These are phyloP conservation scores for Neofelis nebulosa DNA, from an alignment of 2,113 vertebrate genomes.

Conservation along the genomic window DNA sequence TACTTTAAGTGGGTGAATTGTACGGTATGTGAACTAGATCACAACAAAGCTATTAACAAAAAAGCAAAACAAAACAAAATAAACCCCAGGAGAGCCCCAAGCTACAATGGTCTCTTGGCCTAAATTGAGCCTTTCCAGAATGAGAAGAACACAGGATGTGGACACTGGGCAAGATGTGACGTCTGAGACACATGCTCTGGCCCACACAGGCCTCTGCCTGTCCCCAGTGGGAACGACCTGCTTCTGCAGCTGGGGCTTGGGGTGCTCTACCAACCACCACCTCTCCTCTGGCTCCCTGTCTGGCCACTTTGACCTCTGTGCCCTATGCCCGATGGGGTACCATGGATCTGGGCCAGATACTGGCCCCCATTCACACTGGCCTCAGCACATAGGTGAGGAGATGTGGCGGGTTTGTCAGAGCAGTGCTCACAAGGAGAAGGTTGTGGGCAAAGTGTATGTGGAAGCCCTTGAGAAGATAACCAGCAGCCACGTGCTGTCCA, in stretches of 20 bases:
- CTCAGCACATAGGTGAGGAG: neutral
- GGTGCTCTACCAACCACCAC: neutral
- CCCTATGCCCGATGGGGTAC: rapidly evolving
- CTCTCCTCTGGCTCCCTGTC: neutral
- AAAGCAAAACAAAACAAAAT: neutral
- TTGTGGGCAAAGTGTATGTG: rapidly evolving
- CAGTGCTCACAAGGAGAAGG: neutral
- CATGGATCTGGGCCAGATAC: neutral
- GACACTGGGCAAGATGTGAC: neutral
- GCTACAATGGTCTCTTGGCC: neutral
- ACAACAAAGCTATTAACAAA: neutral
- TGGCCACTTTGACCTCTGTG: neutral
- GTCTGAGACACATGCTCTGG: rapidly evolving
- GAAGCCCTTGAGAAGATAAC: neutral
- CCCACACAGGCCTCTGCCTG: neutral
- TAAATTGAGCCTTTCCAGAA: rapidly evolving
- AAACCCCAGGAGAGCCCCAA: neutral
- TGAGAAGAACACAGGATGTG: neutral
- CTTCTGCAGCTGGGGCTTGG: neutral
- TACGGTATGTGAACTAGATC: neutral
- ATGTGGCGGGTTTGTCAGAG: neutral
- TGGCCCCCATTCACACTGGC: neutral
- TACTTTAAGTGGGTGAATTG: neutral
- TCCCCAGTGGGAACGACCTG: neutral
- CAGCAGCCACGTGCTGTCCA: rapidly evolving